A percentile compares a stretch with the other conserved stretches of the same genome.
Conservation (phyloP, 2,113 vertebrate genomes). For the Taxidea taxus region DNA sequence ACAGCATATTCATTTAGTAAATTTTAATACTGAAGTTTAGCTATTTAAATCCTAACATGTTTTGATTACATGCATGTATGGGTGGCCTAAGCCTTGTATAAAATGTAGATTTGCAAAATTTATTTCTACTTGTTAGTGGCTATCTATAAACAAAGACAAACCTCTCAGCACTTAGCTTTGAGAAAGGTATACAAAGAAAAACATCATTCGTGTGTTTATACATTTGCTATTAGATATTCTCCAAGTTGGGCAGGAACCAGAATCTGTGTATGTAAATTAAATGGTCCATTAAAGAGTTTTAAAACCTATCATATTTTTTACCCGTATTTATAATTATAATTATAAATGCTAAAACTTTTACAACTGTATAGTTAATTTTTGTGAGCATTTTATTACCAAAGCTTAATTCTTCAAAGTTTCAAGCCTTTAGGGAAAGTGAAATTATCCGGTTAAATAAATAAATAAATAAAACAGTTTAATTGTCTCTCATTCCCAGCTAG, state of each 20-base stretch:
- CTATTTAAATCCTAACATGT: background rate
- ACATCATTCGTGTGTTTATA: slow-evolving; percentile 27
- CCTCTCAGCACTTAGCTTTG: slow-evolving; percentile 3
- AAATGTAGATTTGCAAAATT: slow-evolving; percentile 26
- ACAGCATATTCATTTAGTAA: background rate
- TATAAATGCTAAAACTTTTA: slow-evolving; percentile 60
- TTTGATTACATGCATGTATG: background rate
- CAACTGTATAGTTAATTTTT: slow-evolving; percentile 53
- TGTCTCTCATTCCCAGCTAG: background rate
- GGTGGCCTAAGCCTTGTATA: background rate
- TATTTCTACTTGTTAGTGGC: slow-evolving; percentile 42
- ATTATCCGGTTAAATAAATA: slow-evolving; percentile 2
- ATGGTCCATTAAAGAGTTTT: slow-evolving; percentile 49
- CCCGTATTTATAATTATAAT: slow-evolving; percentile 63
- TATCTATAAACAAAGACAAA: slow-evolving; percentile 43
- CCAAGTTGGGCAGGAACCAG: slow-evolving; percentile 4
- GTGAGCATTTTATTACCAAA: slow-evolving; percentile 57
- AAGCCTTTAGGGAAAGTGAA: slow-evolving; percentile 54
- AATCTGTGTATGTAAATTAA: slow-evolving; percentile 58
- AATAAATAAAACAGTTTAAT: background rate
- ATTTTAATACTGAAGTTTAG: slow-evolving; percentile 34
- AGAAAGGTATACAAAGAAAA: slow-evolving; percentile 40
- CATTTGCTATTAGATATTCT: slow-evolving; percentile 20
- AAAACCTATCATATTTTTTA: slow-evolving; percentile 45
- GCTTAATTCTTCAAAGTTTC: slow-evolving; percentile 54